A percentile compares a stretch with the other conserved stretches of the same genome.
These are phyloP conservation scores for Neoseiulus cucumeris DNA, from an alignment of 1,140 invertebrate species.

Conservation along the genomic window DNA sequence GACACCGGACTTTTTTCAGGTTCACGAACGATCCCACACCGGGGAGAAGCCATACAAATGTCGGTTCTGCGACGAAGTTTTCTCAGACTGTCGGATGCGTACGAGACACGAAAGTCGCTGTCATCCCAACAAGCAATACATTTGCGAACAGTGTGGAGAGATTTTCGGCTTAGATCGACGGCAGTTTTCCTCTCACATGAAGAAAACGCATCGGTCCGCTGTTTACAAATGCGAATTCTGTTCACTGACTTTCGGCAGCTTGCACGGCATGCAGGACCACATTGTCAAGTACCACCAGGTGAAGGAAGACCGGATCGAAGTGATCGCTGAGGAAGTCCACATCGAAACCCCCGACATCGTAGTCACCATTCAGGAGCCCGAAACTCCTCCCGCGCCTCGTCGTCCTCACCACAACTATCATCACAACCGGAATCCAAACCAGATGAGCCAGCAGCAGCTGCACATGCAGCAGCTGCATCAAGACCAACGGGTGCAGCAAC, in stretches of 20 bases:
- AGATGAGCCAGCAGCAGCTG: too few relatives aligned
- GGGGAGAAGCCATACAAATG: slow-evolving; percentile 99
- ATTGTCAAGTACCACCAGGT: neutral
- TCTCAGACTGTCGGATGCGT: slow-evolving; percentile 11
- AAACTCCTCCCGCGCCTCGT: too few relatives aligned
- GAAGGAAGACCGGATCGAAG: too few relatives aligned
- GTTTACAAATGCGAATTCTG: slow-evolving; percentile 11
- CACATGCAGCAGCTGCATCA: too few relatives aligned
- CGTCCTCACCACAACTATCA: too few relatives aligned
- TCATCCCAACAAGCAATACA: slow-evolving; percentile 11
- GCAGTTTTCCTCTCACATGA: slow-evolving; percentile 11
- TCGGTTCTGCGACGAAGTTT: slow-evolving; percentile 14
- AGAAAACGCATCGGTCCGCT: slow-evolving; percentile 10
- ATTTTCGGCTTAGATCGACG: slow-evolving; percentile 6
- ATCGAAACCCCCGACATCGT: too few relatives aligned
- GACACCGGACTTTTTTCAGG: slow-evolving; percentile 27
- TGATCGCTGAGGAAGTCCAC: too few relatives aligned
- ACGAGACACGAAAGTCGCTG: slow-evolving; percentile 4
- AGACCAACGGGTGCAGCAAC: too few relatives aligned
- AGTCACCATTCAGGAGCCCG: too few relatives aligned
- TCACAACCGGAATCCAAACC: too few relatives aligned
- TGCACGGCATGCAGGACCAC: neutral
- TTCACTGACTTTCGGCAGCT: slow-evolving; percentile 2
- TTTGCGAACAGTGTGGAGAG: slow-evolving; percentile 10
- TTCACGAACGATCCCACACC: slow-evolving; percentile 80